These are phyloP conservation scores for Stegodyphus dumicola DNA, from an alignment of 1,140 invertebrate genomes.

Conservation along the genomic window DNA sequence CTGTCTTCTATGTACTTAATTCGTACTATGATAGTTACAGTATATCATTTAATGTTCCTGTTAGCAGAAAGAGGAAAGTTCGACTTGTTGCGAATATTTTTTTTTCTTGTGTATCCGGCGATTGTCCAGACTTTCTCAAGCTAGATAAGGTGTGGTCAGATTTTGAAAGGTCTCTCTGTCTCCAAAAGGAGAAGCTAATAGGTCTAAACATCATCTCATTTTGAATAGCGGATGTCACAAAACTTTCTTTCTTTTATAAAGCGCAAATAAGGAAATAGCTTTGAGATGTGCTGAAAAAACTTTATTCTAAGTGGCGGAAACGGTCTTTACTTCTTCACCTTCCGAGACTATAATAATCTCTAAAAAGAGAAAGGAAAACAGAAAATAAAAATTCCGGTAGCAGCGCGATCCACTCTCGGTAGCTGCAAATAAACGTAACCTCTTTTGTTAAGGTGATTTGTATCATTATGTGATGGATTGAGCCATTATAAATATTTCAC, in stretches of 20 bases:
- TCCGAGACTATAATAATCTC: too few relatives aligned
- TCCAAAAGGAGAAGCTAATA: conserved; percentile 16
- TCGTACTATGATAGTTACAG: conserved; percentile 25
- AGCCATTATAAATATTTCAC: too few relatives aligned
- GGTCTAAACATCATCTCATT: conserved; percentile 1
- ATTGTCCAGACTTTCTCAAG: conserved; percentile 51
- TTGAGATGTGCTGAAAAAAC: neutral
- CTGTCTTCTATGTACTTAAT: conserved; percentile 14
- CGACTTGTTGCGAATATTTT: neutral
- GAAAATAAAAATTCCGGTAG: too few relatives aligned
- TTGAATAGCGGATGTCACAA: conserved; percentile 1
- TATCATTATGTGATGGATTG: too few relatives aligned
- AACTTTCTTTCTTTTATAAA: neutral
- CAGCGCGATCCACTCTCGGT: too few relatives aligned
- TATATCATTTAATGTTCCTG: conserved; percentile 31
- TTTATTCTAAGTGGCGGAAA: too few relatives aligned
- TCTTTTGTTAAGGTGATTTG: too few relatives aligned
- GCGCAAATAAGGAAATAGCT: neutral
- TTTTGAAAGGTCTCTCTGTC: conserved; percentile 6
- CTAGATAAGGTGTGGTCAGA: conserved; percentile 35
- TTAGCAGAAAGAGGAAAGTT: conserved; percentile 7
- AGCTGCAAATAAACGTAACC: too few relatives aligned
- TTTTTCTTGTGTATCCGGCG: conserved; percentile 43
- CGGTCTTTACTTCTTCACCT: too few relatives aligned
- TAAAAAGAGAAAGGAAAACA: too few relatives aligned